These are phyloP conservation scores for Oryzias javanicus DNA, from an alignment of 2,113 vertebrate genomes.

Conservation along the genomic window DNA sequence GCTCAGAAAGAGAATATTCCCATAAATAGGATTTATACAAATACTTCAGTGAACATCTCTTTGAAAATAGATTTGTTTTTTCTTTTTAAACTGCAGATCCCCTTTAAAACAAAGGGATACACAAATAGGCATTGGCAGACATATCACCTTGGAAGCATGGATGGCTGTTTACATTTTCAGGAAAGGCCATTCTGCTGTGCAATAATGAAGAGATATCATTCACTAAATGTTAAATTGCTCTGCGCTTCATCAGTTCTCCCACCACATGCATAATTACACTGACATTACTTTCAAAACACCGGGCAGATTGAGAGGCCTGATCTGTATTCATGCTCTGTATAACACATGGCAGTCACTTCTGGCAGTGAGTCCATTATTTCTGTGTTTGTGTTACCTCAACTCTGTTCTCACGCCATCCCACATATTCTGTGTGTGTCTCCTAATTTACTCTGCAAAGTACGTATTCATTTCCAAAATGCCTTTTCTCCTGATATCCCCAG, in stretches of 20 bases:
- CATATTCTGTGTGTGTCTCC: constrained; percentile 12
- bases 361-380: constrained; percentile 54
- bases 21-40: constrained; percentile 10
- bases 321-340: constrained; percentile 52
- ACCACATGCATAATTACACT: constrained; percentile 49
- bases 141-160: constrained; percentile 25
- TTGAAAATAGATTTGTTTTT: background rate
- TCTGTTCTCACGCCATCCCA: constrained; percentile 28
- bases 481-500: constrained; percentile 35
- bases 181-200: constrained; percentile 32
- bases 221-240: constrained; percentile 53
- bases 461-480: constrained; percentile 40
- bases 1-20: background rate
- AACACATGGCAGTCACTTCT: constrained; percentile 58
- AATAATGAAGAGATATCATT: constrained; percentile 56
- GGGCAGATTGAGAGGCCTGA: constrained; percentile 47
- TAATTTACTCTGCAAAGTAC: constrained; percentile 45
- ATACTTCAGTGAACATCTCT: constrained; percentile 1
- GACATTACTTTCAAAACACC: constrained; percentile 55
- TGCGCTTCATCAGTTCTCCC: constrained; percentile 42
- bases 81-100: constrained; percentile 17
- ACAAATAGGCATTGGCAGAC: constrained; percentile 12
- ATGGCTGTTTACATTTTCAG: constrained; percentile 37
- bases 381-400: constrained; percentile 38
- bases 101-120: constrained; percentile 20